Evolutionary conservation across 2,797 vertebrate genomes (phyloP), one percentile per base, ranked within the genome.

Genomic region (Gymnodraco acuticeps): DNA sequence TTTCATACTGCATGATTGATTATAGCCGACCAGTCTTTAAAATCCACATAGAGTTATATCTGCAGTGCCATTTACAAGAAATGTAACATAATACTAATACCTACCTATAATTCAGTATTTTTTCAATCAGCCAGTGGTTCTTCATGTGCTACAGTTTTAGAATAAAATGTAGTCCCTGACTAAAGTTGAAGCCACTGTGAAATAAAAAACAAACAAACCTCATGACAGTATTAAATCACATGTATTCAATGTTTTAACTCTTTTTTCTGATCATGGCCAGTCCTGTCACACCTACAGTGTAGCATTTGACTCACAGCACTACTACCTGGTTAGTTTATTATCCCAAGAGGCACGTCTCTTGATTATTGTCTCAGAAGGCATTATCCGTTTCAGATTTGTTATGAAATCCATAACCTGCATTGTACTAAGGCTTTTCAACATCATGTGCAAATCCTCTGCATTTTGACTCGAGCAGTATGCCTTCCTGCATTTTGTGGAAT

Each of bases 381-480:
- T 94, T 62, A 68, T 77, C 64, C 58, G n/a, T 72, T 77, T 74
- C 89, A 93, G 88, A 91, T 87, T 85, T 87, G 70, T 88, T 70
- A 81, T 79, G 76, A 86, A 69, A 91, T 72, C 77, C 53, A 79
- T 65, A 70, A 90, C 81, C 83, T 88, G 86, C 87, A 74, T 78
- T 78, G 73, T 87, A 87, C 82, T 89, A 91, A 94, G 92, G 92
- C 91, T 90, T 92, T 87, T 87, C 82, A 92, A 92, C 77, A 86
- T 88, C 75, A 78, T 91, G 93, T 94, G 93, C 93, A 94, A 94
- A 93, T 90, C 85, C 55, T 84, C 80, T 64, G 86, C 88, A 79
- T 80, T 92, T 80, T 81, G 84, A 85, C 73, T 84, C 75, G 20
- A 73, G 33, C 83, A 75, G 70, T 79, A 75, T 64, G 64, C 82